These are phyloP conservation scores for Pollimyrus isidori DNA, from an alignment of 2,113 vertebrate genomes.

Conservation along the genomic window DNA sequence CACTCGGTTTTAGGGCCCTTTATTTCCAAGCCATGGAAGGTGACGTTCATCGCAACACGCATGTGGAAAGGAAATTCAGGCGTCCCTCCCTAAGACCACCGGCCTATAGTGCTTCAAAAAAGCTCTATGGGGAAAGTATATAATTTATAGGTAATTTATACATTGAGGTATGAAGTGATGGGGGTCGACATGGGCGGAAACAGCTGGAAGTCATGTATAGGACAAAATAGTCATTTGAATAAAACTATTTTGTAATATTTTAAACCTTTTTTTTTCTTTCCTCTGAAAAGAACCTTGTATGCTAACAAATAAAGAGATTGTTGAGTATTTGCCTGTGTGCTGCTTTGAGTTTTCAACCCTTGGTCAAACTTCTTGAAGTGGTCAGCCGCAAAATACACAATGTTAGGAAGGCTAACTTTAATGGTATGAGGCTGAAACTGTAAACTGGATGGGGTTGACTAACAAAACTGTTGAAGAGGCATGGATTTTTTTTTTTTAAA, in stretches of 20 bases:
- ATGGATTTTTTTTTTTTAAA: too few relatives aligned
- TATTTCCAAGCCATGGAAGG: neutral
- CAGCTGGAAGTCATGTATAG: constrained; percentile 1
- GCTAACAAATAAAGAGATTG: constrained; percentile 9
- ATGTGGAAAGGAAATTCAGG: neutral
- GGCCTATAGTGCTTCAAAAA: neutral
- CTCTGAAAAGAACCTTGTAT: neutral
- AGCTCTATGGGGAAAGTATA: constrained; percentile 3
- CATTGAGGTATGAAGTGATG: neutral
- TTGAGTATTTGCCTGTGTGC: neutral
- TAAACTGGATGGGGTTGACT: too few relatives aligned
- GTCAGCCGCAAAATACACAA: too few relatives aligned
- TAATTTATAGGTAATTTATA: constrained; percentile 14
- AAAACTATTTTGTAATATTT: constrained; percentile 16
- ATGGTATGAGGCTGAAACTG: too few relatives aligned
- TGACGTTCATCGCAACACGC: neutral
- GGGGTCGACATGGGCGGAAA: neutral
- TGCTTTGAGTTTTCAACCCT: too few relatives aligned
- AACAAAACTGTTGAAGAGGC: too few relatives aligned
- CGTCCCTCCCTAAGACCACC: neutral
- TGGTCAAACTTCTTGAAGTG: too few relatives aligned
- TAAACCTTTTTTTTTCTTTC: constrained; percentile 10
- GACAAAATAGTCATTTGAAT: constrained; percentile 11
- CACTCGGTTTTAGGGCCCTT: neutral
- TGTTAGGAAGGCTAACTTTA: too few relatives aligned